A percentile compares a stretch with the other conserved stretches of the same genome.
Conservation (phyloP, 2,113 vertebrate species). For the Natator depressus region DNA sequence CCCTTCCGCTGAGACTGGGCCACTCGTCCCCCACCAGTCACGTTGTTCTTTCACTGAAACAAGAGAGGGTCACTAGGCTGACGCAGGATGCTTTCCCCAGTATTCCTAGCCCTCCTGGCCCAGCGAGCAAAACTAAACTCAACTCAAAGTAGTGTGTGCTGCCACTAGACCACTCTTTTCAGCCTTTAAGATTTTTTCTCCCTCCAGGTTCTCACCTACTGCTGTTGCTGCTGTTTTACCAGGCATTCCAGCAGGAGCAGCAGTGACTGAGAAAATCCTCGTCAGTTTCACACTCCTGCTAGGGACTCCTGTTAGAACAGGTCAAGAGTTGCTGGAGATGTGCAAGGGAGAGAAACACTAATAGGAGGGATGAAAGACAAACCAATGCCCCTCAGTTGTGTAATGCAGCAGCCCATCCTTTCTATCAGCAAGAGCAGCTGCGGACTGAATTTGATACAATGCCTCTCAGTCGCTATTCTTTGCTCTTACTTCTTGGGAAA, state of each 20-base stretch:
- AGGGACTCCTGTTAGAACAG: not conserved
- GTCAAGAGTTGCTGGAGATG: not conserved
- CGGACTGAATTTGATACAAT: rapidly evolving
- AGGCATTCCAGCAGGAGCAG: not conserved
- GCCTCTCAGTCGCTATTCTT: not conserved
- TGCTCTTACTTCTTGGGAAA: not conserved
- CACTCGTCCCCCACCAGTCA: rapidly evolving
- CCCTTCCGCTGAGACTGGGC: rapidly evolving
- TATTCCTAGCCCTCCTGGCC: not conserved
- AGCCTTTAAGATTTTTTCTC: not conserved
- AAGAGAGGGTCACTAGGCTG: not conserved
- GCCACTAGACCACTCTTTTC: not conserved
- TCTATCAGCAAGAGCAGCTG: not conserved
- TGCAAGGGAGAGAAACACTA: not conserved
- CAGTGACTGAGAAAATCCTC: not conserved
- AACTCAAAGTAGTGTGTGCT: not conserved
- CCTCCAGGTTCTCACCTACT: not conserved
- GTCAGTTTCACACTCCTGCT: not conserved
- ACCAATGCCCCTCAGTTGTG: rapidly evolving
- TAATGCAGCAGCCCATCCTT: rapidly evolving
- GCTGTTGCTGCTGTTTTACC: not conserved
- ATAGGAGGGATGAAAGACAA: not conserved
- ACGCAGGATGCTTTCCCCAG: not conserved
- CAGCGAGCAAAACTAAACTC: not conserved
- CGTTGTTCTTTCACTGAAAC: not conserved